A percentile compares a stretch with the other conserved stretches of the same genome.
Evolutionary conservation across 2,888 invertebrate genomes (phyloP).

Genomic region (Oxystoma pomonae): DNA sequence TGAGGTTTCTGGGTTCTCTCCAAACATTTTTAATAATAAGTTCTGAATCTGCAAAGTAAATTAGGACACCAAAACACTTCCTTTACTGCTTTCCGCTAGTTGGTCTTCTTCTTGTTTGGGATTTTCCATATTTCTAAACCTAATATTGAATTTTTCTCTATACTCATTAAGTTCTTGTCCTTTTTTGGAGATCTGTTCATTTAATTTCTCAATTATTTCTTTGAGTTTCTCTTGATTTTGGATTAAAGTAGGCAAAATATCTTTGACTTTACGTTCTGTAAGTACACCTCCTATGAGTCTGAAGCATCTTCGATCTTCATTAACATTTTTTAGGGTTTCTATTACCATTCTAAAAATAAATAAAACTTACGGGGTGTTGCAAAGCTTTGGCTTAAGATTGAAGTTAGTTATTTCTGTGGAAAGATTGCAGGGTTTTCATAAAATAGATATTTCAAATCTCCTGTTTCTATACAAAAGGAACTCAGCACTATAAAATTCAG

Average conservation of each 20-base stretch:
- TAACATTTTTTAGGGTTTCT: constrained; percentile 84
- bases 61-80: constrained; percentile 43
- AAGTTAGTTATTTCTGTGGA: too few relatives aligned
- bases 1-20: too few relatives aligned
- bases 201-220: constrained; percentile 72
- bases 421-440: too few relatives aligned
- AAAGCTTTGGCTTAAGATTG: too few relatives aligned
- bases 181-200: constrained; percentile 78
- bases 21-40: too few relatives aligned
- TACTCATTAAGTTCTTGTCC: constrained; percentile 89
- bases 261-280: constrained; percentile 88
- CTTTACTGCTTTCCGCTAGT: constrained; percentile 36
- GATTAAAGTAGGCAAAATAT: constrained; percentile 80
- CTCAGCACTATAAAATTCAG: too few relatives aligned
- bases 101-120: constrained; percentile 51
- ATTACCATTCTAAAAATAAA: constrained; percentile 77
- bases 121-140: constrained; percentile 60
- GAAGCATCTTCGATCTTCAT: constrained; percentile 82
- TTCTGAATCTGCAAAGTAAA: not conserved
- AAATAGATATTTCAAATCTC: too few relatives aligned
- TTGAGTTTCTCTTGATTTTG: constrained; percentile 77
- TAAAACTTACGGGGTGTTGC: too few relatives aligned
- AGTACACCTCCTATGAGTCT: constrained; percentile 91
- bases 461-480: too few relatives aligned
- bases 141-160: constrained; percentile 85